Evolutionary conservation across 1,140 invertebrate species (phyloP).

Genomic region (Caenorhabditis tropicalis): DNA sequence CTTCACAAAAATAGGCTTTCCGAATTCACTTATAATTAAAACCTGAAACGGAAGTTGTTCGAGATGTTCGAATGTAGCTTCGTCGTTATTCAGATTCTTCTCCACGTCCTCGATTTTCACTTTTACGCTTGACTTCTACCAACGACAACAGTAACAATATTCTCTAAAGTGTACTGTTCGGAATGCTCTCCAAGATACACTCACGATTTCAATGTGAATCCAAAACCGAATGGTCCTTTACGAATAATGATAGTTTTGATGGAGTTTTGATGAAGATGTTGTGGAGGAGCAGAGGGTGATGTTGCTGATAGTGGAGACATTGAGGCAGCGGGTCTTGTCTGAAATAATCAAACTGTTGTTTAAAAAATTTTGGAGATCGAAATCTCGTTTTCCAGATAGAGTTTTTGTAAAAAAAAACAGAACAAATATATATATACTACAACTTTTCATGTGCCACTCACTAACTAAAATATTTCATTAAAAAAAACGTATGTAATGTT

Average conservation of each 20-base stretch:
- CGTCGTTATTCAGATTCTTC: slow-evolving; percentile 19
- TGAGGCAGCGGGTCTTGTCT: no score
- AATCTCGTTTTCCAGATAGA: no score
- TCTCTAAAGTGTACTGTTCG: slow-evolving; percentile 72
- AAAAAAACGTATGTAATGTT: no score
- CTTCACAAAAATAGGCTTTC: slow-evolving; percentile 52
- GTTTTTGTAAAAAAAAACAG: no score
- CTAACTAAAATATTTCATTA: no score
- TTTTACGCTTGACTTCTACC: slow-evolving; percentile 61
- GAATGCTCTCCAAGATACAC: slow-evolving; percentile 68
- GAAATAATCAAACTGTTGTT: no score
- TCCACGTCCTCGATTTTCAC: slow-evolving; percentile 56
- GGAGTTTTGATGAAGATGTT: background rate
- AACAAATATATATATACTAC: no score
- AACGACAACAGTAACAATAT: slow-evolving; percentile 67
- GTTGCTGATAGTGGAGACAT: no score
- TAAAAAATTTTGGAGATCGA: no score
- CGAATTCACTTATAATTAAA: slow-evolving; percentile 50
- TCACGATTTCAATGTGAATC: slow-evolving; percentile 70
- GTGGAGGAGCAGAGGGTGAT: no score
- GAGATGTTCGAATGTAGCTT: slow-evolving; percentile 39
- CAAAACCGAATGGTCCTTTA: slow-evolving; percentile 68
- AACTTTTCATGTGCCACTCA: no score
- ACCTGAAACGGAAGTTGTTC: slow-evolving; percentile 37
- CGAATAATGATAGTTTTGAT: slow-evolving; percentile 47